These are phyloP conservation scores for Myrmophylax atrothorax DNA, from an alignment of 2,113 vertebrate genomes.

Conservation along the genomic window DNA sequence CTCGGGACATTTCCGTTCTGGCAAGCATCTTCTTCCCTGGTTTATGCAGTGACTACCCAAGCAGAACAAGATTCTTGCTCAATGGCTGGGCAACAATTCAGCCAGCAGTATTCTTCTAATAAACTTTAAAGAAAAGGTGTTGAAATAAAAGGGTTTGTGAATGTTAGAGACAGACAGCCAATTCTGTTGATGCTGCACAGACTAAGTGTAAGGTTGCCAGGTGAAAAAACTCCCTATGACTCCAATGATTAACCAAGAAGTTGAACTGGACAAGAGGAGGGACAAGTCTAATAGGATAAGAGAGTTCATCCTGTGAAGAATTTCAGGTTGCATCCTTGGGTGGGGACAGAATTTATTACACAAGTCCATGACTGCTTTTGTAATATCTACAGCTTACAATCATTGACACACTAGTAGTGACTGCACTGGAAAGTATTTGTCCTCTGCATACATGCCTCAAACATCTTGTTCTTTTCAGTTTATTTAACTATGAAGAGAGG, in stretches of 20 bases:
- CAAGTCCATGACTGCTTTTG: background rate
- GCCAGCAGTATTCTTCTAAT: background rate
- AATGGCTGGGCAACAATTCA: background rate
- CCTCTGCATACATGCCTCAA: background rate
- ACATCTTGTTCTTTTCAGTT: background rate
- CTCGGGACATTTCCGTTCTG: background rate
- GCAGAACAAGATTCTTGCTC: background rate
- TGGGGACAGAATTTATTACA: background rate
- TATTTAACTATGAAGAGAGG: background rate
- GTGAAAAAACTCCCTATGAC: background rate
- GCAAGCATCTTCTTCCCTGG: background rate
- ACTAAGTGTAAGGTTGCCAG: background rate
- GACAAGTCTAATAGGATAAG: slow-evolving; percentile 8
- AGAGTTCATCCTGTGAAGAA: background rate
- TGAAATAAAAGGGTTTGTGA: background rate
- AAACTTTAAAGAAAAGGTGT: background rate
- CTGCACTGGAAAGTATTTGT: background rate
- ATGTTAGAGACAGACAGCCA: background rate
- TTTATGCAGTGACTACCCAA: background rate
- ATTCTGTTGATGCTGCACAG: background rate
- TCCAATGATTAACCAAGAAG: background rate
- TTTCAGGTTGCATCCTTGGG: background rate
- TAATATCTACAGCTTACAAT: background rate
- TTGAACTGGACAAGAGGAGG: background rate
- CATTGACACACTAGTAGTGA: background rate